phyloP scores from a whole-genome alignment of 2,888 invertebrate genomes.

The Erebia epiphron region DNA sequence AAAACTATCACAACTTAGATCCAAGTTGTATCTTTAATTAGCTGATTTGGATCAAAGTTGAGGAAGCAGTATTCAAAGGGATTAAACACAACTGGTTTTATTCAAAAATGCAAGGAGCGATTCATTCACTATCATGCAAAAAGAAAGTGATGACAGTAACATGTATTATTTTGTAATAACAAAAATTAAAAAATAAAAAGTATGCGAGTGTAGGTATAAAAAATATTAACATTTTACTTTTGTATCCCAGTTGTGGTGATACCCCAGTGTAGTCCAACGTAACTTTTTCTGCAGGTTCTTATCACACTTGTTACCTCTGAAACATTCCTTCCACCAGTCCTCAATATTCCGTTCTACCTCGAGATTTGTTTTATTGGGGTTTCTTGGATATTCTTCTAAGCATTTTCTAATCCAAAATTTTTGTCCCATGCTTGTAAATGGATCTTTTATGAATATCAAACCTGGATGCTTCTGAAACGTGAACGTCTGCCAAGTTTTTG shows the following conservation, averaged over 20 bases:
- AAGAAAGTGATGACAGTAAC: too few species aligned
- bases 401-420: conserved; percentile 92
- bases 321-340: conserved; percentile 86
- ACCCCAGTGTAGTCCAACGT: conserved; percentile 98
- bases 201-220: neutral
- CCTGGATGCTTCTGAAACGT: conserved; percentile 85
- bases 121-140: too few species aligned
- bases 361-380: conserved; percentile 88
- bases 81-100: too few species aligned
- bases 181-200: too few species aligned
- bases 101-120: too few species aligned
- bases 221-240: conserved; percentile 84
- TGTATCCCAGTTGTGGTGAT: conserved; percentile 99
- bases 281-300: conserved; percentile 78
- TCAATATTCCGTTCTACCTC: conserved; percentile 74
- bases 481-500: conserved; percentile 84
- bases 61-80: neutral
- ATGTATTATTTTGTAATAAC: too few species aligned
- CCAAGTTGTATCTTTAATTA: too few species aligned
- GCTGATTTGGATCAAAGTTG: too few species aligned
- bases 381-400: conserved; percentile 88
- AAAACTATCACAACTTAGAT: too few species aligned
- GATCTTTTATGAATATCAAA: conserved; percentile 91
- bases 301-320: conserved; percentile 65
- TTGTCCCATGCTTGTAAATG: conserved; percentile 90